phyloP scores from a whole-genome alignment of 1,140 invertebrate species.

The Akabosia matsudoensis region DNA sequence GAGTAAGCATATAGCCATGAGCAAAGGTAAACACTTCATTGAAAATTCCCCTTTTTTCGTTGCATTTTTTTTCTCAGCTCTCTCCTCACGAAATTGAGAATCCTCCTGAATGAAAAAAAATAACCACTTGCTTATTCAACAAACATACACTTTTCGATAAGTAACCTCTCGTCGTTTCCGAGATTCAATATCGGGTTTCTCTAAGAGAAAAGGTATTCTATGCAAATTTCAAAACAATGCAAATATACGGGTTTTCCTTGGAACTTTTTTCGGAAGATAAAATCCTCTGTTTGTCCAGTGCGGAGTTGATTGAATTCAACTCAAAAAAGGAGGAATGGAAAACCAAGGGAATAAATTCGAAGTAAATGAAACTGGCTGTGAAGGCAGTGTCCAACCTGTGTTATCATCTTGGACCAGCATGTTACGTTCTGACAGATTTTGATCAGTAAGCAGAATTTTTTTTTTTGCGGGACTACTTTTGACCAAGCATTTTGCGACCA shows the following conservation, averaged over 20 bases:
- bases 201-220: constrained; percentile 32
- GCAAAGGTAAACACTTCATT: constrained; percentile 21
- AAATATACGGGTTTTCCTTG: constrained; percentile 41
- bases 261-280: neutral
- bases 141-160: neutral
- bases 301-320: neutral
- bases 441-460: neutral
- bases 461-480: too few species aligned
- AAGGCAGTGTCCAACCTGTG: too few species aligned
- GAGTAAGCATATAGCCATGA: neutral
- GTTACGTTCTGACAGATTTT: neutral
- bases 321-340: neutral
- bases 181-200: neutral
- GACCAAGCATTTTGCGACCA: too few species aligned
- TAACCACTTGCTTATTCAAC: neutral
- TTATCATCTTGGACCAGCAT: too few species aligned
- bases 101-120: neutral
- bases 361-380: neutral
- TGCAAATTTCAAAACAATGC: constrained; percentile 47
- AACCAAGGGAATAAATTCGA: neutral
- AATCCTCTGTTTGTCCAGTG: neutral
- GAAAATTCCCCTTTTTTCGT: constrained; percentile 22
- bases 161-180: neutral
- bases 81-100: too few species aligned
- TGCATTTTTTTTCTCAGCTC: constrained; percentile 5